A percentile compares a stretch with the other conserved stretches of the same genome.
Evolutionary conservation across 2,888 invertebrate species (phyloP).

Genomic region (Aphodius granarius): DNA sequence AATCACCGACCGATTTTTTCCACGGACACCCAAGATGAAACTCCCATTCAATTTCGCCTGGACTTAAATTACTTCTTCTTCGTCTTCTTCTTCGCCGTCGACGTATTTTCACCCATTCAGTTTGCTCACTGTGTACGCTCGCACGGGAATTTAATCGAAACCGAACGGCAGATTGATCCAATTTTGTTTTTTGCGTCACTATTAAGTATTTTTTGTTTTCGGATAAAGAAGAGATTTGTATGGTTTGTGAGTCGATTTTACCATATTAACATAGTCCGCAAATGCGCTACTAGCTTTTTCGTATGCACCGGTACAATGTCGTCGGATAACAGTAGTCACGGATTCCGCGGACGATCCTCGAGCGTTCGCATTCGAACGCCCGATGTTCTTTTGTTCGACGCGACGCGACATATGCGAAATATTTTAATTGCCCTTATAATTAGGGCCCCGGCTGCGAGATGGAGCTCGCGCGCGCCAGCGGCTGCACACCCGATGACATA

Average conservation of each 20-base stretch:
- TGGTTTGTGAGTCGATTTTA: too few relatives aligned
- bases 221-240: background rate
- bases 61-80: conserved; percentile 6
- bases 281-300: background rate
- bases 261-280: too few relatives aligned
- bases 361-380: background rate
- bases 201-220: background rate
- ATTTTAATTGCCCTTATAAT: conserved; percentile 19
- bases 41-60: conserved; percentile 8
- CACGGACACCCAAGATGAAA: conserved; percentile 15
- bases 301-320: background rate
- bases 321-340: background rate
- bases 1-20: conserved; percentile 11
- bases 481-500: conserved; percentile 6
- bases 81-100: background rate
- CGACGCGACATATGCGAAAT: conserved; percentile 11
- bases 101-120: too few relatives aligned
- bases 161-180: background rate
- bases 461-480: conserved; percentile 1
- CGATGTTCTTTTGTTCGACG: background rate
- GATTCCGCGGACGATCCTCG: background rate
- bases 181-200: background rate
- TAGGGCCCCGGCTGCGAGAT: background rate
- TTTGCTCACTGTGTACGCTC: background rate
- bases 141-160: background rate